phyloP scores from a whole-genome alignment of 2,113 vertebrate species.

The Condylura cristata region DNA sequence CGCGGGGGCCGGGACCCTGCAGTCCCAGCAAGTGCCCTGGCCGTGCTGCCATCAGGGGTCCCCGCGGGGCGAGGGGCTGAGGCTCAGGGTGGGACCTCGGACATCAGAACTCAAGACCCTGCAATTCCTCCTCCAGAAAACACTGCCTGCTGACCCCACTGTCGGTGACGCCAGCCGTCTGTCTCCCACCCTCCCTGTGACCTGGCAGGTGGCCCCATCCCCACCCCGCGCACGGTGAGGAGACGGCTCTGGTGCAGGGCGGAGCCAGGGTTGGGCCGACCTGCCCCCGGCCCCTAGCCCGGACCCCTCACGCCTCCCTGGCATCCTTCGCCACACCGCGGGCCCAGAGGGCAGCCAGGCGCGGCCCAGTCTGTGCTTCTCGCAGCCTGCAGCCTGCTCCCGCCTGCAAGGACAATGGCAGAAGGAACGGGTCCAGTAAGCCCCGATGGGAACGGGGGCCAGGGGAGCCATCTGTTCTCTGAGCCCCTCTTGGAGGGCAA shows the following conservation, averaged over 20 bases:
- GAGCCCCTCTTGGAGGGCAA: background rate
- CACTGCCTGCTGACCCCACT: too few relatives aligned
- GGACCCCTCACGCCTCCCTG: too few relatives aligned
- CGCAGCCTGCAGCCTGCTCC: background rate
- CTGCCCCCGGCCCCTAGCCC: background rate
- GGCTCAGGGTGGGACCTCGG: background rate
- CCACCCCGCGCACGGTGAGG: background rate
- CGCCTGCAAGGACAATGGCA: too few relatives aligned
- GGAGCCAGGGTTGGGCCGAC: background rate
- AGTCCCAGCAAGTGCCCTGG: background rate
- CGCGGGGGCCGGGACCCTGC: background rate
- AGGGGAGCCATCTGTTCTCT: background rate
- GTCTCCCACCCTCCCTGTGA: rapidly evolving
- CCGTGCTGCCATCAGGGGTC: background rate
- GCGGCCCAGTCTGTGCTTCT: background rate
- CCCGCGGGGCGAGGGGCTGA: background rate
- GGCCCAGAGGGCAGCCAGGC: rapidly evolving
- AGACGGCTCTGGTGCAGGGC: background rate
- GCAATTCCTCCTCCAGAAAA: background rate
- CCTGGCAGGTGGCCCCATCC: rapidly evolving
- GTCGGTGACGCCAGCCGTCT: too few relatives aligned
- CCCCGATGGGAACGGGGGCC: background rate
- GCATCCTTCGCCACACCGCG: background rate
- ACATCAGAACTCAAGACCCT: rapidly evolving
- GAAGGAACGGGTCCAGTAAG: background rate